A percentile compares a stretch with the other conserved stretches of the same genome.
These are phyloP conservation scores for Ardeotis arabs DNA, from an alignment of 2,113 vertebrate genomes.

Conservation along the genomic window DNA sequence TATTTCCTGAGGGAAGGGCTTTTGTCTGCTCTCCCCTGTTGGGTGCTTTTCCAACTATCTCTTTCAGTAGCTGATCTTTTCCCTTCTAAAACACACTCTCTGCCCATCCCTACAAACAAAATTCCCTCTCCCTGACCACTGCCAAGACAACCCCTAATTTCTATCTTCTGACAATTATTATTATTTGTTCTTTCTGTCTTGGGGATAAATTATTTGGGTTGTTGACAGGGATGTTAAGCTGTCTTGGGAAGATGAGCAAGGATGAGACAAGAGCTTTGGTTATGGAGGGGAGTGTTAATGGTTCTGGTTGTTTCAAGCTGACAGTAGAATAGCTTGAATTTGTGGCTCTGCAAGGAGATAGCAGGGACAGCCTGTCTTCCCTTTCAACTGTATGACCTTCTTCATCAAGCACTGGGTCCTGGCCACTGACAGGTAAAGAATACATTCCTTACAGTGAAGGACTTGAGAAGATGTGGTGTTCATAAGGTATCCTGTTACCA, in stretches of 20 bases:
- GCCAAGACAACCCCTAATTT: not conserved
- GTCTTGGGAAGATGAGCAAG: not conserved
- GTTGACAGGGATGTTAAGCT: not conserved
- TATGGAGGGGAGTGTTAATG: not conserved
- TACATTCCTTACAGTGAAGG: not conserved
- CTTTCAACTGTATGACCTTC: not conserved
- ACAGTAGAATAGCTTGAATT: not conserved
- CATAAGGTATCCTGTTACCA: not conserved
- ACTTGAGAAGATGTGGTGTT: not conserved
- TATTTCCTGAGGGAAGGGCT: not conserved
- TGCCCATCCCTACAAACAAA: not conserved
- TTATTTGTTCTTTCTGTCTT: not conserved
- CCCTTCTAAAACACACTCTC: not conserved
- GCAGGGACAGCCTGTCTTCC: not conserved
- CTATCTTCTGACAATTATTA: not conserved
- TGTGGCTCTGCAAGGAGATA: not conserved
- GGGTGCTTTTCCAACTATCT: not conserved
- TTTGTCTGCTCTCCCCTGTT: not conserved
- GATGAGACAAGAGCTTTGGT: not conserved
- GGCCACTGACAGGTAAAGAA: not conserved
- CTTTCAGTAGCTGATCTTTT: not conserved
- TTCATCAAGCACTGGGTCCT: not conserved
- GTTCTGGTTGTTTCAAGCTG: not conserved
- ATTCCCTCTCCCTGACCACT: not conserved
- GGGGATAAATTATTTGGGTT: not conserved